Evolutionary conservation across 2,888 invertebrate genomes (phyloP).

Genomic region (Rhopalosiphum nymphaeae): DNA sequence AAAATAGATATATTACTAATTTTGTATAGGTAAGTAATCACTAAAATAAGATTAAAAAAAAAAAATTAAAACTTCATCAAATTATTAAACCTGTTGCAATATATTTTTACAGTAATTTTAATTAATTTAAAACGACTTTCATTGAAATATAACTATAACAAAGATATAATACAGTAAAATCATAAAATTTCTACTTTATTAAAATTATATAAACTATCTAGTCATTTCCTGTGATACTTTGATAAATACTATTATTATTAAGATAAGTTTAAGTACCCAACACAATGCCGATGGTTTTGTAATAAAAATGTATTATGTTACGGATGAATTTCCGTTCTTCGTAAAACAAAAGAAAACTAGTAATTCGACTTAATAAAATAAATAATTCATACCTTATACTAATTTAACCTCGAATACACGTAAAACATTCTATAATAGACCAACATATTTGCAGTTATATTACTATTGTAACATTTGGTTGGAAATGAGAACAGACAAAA

Average conservation of each 20-base stretch:
- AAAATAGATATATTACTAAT: not conserved
- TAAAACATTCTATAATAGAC: not conserved
- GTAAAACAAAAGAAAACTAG: constrained; percentile 8
- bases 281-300: not conserved
- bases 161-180: not conserved
- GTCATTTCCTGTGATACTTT: constrained; percentile 11
- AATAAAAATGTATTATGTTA: constrained; percentile 16
- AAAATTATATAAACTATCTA: not conserved
- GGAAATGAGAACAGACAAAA: not conserved
- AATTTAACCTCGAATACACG: not conserved
- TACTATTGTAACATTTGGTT: not conserved
- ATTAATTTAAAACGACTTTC: not conserved
- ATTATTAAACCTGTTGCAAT: not conserved
- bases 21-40: not conserved
- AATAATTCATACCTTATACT: not conserved
- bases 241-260: not conserved
- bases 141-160: not conserved
- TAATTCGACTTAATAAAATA: not conserved
- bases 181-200: not conserved
- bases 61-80: not conserved
- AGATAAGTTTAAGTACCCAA: constrained; percentile 25
- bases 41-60: not conserved
- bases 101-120: not conserved
- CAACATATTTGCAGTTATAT: not conserved
- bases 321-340: not conserved